Evolutionary conservation across 2,888 invertebrate genomes (phyloP), one percentile per base, ranked within the genome.

Genomic region (Aspidapion aeneum): DNA sequence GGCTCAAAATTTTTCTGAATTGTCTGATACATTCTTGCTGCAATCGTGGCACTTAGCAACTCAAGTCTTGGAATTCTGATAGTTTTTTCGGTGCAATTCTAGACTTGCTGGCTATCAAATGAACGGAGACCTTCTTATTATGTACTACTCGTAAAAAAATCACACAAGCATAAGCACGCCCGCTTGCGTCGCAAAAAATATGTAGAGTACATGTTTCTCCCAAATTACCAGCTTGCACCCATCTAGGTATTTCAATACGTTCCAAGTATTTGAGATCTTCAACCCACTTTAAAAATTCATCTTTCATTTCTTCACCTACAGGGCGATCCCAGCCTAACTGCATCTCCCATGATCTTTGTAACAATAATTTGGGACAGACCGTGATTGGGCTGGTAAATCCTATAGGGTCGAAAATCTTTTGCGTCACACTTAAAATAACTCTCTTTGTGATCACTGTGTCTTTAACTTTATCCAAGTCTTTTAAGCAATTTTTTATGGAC

Each of bases 11-110:
- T 58, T 21, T 58, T 19, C 50, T 18, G 54, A 16, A 66, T 20
- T 17, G 20, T 17, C 12, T 22, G 17, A 57, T 48, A 65, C 50
- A 65, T 61, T 55, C 65, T 55, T 51, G 58, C 57, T 7, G 61
- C 63, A 48, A 66, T 64, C 7, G 57, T 50, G 5, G 66, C 68
- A 9, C 60, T 63, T 21, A 67, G 50, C 21, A 66, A 22, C 61
- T 68, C 64, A 1, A 68, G 54, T 48, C 67, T 52, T n/a, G 67
- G 67, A 5, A 68, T 68, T 12, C 63, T 63, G 9, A 65, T 49
- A 17, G 59, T 67, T 58, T 57, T 55, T 63, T 22, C n/a, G 64
- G 64, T n/a, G 60, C 60, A 12, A 63, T 57, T 35, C 60, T 56
- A 3, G 63, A 22, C 21, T 65, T 66, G 5, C 62, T 65, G 16